Conservation (phyloP, 2,888 invertebrate genomes). For the Pachydiplax longipennis region DNA sequence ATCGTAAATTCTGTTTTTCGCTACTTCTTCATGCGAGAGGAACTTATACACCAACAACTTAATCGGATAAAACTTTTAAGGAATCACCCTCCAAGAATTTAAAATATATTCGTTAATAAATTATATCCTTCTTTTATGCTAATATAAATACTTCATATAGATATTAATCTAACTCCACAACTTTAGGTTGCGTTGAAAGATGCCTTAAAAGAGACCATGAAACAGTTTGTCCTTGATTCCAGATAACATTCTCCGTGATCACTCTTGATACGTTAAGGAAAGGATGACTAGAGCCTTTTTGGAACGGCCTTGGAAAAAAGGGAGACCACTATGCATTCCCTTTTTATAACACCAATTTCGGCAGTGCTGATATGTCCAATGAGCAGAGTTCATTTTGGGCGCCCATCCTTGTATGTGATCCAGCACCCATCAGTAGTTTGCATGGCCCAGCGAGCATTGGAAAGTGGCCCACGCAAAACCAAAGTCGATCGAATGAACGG, state of each 20-base stretch:
- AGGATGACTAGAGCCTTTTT: neutral
- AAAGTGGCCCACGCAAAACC: neutral
- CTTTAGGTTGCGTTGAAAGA: too few species aligned
- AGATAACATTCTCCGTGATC: neutral
- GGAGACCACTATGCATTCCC: neutral
- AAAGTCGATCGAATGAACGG: neutral
- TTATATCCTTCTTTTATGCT: too few species aligned
- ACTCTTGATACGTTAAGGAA: neutral
- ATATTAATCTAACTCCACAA: too few species aligned
- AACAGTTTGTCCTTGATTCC: too few species aligned
- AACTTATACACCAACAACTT: too few species aligned
- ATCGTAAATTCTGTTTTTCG: too few species aligned
- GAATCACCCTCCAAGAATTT: too few species aligned
- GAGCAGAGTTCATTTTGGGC: neutral
- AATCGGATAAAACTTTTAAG: too few species aligned
- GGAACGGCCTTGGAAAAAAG: neutral
- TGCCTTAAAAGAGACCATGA: too few species aligned
- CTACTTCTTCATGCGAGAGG: too few species aligned
- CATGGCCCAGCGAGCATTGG: neutral
- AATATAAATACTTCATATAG: too few species aligned
- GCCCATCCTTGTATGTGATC: neutral
- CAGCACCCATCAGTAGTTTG: neutral
- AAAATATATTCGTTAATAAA: too few species aligned
- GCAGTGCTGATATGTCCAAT: neutral
- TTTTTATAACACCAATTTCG: neutral